Evolutionary conservation across 1,140 invertebrate genomes (phyloP).

Genomic region (Akabosia matsudoensis): DNA sequence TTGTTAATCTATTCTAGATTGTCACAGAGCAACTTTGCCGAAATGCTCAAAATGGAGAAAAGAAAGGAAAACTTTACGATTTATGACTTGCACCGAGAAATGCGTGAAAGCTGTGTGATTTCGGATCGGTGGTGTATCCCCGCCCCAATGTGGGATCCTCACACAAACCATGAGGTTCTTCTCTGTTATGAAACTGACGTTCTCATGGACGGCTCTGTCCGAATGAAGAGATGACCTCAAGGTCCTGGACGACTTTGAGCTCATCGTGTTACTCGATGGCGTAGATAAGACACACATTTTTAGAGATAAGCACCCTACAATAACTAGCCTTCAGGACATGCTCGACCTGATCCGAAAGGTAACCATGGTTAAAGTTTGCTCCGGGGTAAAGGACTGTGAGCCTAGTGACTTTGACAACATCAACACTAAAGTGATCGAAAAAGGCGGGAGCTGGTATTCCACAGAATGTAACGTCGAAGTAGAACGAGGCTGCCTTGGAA

Average conservation of each 20-base stretch:
- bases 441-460: not conserved
- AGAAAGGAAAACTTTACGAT: not conserved
- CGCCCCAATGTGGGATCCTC: not conserved
- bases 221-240: slow-evolving; percentile 8
- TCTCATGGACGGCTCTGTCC: not conserved
- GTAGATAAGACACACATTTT: not conserved
- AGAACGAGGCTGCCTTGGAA: not conserved
- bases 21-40: not conserved
- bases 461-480: slow-evolving; percentile 13
- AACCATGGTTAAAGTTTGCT: slow-evolving; percentile 9
- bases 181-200: slow-evolving; percentile 11
- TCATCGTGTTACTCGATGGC: slow-evolving; percentile 4
- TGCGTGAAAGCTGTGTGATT: not conserved
- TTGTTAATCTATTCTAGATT: no score
- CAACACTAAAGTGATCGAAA: not conserved
- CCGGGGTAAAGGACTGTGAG: slow-evolving; percentile 6
- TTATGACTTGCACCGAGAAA: not conserved
- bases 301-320: not conserved
- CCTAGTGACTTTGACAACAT: not conserved
- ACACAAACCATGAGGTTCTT: not conserved
- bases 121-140: slow-evolving; percentile 15
- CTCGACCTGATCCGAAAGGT: not conserved
- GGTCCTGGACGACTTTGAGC: not conserved
- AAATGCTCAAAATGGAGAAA: not conserved
- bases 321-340: not conserved